phyloP scores from a whole-genome alignment of 2,888 invertebrate genomes.

The Cosmia trapezina region DNA sequence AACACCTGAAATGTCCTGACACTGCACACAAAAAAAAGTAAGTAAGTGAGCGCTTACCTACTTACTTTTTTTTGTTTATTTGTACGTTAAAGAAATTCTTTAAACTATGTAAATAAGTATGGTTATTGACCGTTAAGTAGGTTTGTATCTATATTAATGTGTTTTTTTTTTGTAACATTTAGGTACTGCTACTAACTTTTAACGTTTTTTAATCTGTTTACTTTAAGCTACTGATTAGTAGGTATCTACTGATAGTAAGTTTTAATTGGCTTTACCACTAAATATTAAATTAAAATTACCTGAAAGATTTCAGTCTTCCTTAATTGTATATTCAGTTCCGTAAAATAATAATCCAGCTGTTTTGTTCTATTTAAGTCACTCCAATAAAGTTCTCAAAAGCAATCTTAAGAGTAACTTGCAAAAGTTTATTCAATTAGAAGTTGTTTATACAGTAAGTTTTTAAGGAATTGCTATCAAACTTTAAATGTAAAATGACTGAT shows the following conservation, averaged over 20 bases:
- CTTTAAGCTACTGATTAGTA: too few species aligned
- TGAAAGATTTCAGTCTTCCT: not conserved
- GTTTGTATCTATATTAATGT: not conserved
- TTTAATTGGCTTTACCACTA: too few species aligned
- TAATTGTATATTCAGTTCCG: not conserved
- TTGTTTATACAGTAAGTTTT: slow-evolving; percentile 35
- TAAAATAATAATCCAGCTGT: slow-evolving; percentile 16
- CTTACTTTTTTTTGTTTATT: not conserved
- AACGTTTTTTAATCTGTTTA: not conserved
- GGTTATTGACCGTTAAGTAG: not conserved
- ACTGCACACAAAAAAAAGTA: too few species aligned
- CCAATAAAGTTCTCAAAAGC: slow-evolving; percentile 39
- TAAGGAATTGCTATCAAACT: slow-evolving; percentile 29
- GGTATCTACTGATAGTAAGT: too few species aligned
- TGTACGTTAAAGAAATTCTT: not conserved
- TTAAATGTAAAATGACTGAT: slow-evolving; percentile 9
- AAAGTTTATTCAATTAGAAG: slow-evolving; percentile 51
- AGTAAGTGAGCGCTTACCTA: not conserved
- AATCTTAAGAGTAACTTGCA: slow-evolving; percentile 43
- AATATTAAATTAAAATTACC: too few species aligned
- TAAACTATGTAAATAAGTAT: not conserved
- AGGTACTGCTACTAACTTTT: not conserved
- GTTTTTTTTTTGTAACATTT: not conserved
- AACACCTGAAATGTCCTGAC: slow-evolving; percentile 7
- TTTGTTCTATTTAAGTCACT: slow-evolving; percentile 30